Evolutionary conservation across 2,797 vertebrate genomes (phyloP).

Genomic region (Arrhamphus sclerolepis): DNA sequence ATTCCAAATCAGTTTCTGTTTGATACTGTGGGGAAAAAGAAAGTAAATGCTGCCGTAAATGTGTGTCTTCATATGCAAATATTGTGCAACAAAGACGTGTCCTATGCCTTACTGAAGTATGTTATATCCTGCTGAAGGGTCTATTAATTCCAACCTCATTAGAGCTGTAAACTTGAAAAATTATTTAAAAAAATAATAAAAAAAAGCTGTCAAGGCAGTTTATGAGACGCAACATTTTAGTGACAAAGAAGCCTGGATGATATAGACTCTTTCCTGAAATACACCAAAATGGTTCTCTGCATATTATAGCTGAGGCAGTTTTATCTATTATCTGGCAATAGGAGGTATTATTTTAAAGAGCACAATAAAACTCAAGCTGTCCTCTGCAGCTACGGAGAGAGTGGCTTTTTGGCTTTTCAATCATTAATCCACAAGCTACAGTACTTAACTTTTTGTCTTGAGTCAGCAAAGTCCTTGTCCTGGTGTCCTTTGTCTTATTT

Average conservation of each 20-base stretch:
- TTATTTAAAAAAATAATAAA: conserved; percentile 2
- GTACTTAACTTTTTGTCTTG: conserved; percentile 48
- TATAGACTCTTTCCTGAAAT: conserved; percentile 2
- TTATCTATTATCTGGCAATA: conserved; percentile 34
- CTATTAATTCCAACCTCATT: conserved; percentile 1
- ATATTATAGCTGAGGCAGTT: conserved; percentile 27
- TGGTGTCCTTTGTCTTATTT: conserved; percentile 23
- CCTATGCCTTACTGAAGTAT: not conserved
- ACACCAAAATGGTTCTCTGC: conserved; percentile 9
- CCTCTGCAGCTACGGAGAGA: conserved; percentile 16
- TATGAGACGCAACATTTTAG: no score
- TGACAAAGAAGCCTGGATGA: not conserved
- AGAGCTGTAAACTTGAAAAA: not conserved
- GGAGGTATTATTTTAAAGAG: conserved; percentile 46
- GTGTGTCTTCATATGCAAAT: not conserved
- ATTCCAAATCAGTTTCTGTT: not conserved
- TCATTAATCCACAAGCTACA: conserved; percentile 57
- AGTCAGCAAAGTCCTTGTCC: conserved; percentile 59
- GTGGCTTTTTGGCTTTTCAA: conserved; percentile 43
- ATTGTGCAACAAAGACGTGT: not conserved
- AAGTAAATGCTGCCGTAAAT: no score
- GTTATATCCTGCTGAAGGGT: not conserved
- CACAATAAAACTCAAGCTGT: conserved; percentile 37
- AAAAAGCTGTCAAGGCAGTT: no score
- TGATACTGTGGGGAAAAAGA: not conserved